Percentiles rank a stretch among this genome's conserved stretches.
Conservation (phyloP, 2,113 vertebrate species). For the Clinocottus analis region DNA sequence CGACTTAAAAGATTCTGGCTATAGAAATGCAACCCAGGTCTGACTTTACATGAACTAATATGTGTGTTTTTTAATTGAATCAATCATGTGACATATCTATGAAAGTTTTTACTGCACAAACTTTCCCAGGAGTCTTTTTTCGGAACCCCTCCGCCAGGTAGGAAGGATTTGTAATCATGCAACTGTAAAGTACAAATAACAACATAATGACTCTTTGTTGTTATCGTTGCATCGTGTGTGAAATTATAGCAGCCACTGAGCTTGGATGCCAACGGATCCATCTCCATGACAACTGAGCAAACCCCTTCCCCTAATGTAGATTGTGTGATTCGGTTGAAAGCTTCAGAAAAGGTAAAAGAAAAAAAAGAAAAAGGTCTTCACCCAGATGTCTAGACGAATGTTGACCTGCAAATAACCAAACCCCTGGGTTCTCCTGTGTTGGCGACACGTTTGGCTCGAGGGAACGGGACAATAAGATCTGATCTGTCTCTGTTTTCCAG, state of each 20-base stretch:
- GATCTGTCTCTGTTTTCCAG: background rate
- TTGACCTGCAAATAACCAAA: conserved; percentile 15
- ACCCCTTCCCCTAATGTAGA: background rate
- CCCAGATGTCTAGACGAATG: background rate
- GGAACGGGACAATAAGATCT: conserved; percentile 1
- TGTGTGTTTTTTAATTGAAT: background rate
- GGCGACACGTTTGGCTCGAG: background rate
- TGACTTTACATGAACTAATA: background rate
- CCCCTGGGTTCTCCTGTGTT: background rate
- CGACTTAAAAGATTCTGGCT: background rate
- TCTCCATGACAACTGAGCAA: background rate
- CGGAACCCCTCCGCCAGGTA: background rate
- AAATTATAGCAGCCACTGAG: background rate
- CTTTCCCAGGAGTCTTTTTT: background rate
- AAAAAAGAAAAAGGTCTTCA: no score
- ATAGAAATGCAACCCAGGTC: background rate
- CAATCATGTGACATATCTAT: background rate
- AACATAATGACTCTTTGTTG: conserved; percentile 3
- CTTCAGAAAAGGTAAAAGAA: background rate
- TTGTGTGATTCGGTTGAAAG: background rate
- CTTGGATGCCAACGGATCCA: background rate
- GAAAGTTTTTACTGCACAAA: background rate
- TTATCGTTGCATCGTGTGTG: background rate
- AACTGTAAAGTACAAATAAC: background rate
- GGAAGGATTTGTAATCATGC: background rate